Conservation (phyloP, 2,888 invertebrate genomes). For the Hecatera dysodea region DNA sequence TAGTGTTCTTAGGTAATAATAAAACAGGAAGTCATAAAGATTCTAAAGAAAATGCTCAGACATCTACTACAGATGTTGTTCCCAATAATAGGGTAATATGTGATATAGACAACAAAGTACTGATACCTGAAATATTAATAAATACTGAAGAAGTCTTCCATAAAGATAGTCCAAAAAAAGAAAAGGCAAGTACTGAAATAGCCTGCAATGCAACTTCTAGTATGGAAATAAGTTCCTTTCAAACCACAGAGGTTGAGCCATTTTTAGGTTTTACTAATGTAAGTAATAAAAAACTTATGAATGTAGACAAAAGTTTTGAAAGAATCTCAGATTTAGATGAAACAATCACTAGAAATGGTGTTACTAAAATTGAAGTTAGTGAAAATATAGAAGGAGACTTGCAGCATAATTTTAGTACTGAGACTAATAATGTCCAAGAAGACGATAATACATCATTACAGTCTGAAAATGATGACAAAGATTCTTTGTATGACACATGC, state of each 20-base stretch:
- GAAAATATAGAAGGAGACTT: conserved; percentile 6
- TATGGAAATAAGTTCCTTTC: conserved; percentile 66
- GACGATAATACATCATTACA: conserved; percentile 21
- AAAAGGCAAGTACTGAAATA: conserved; percentile 8
- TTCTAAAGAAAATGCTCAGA: conserved; percentile 24
- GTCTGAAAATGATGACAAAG: conserved; percentile 65
- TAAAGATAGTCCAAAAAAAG: conserved; percentile 16
- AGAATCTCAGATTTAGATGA: conserved; percentile 27
- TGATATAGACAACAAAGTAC: conserved; percentile 18
- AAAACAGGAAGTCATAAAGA: conserved; percentile 37
- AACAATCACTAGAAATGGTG: conserved; percentile 12
- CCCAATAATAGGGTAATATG: conserved; percentile 12
- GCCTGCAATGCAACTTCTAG: conserved; percentile 22
- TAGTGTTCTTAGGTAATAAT: conserved; percentile 62
- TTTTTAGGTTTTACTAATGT: conserved; percentile 75
- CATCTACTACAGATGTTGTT: conserved; percentile 4
- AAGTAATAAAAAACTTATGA: conserved; percentile 10
- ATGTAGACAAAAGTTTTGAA: background rate
- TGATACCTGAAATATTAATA: conserved; percentile 4
- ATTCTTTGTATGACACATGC: conserved; percentile 84
- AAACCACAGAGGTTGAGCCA: conserved; percentile 74
- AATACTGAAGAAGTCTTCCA: conserved; percentile 8
- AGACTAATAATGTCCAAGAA: conserved; percentile 16
- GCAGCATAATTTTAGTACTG: conserved; percentile 13
- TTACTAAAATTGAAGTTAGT: conserved; percentile 30